Base-by-base conservation (phyloP, 1,140 invertebrate genomes). In the Lucilia sericata region DNA sequence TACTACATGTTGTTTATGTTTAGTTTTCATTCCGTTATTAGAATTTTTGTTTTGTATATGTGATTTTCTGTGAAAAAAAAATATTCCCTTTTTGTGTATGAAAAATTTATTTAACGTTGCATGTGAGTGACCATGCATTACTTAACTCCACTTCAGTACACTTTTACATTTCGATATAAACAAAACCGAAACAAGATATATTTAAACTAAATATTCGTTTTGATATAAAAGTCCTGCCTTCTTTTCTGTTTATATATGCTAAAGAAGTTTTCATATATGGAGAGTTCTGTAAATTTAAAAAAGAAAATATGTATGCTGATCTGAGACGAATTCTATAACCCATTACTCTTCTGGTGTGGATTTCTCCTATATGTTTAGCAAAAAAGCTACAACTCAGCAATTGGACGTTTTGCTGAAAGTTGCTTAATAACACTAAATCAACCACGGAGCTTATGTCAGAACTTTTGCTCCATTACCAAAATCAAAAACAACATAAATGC, bases 91-190 rank as follows among this genome's bases (percentile, higher is more conserved):
- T 70, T 19, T 70, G 17, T 70, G 17, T 70, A 70, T 70, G 25
- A 70, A 70, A n/a, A 70, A 70, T 70, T 70, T 70, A 17, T 70
- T 70, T 70, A 70, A 70, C 65, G 65, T 70, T 70, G 65, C 65
- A 70, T 70, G 65, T 17, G 65, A 70, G 65, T 70, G 65, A 70
- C 65, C 65, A 70, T 70, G 65, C 65, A 70, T 70, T 70, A 70
- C 65, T 60, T 60, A 60, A 60, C 42, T 42, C 42, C 2, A 42
- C 17, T 19, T 70, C 17, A 70, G n/a, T 70, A 21, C n/a, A 70
- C 65, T 70, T 70, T 70, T 19, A 70, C 65, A 70, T 70, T 21
- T 21, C 17, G 19, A 19, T 70, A 19, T 21, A 70, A 60, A 60
- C 5, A 60, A 60, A 60, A 60, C 51, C 0, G 5, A 60, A 14